Evolutionary conservation across 2,113 vertebrate genomes (phyloP).

Genomic region (Octodon degus): DNA sequence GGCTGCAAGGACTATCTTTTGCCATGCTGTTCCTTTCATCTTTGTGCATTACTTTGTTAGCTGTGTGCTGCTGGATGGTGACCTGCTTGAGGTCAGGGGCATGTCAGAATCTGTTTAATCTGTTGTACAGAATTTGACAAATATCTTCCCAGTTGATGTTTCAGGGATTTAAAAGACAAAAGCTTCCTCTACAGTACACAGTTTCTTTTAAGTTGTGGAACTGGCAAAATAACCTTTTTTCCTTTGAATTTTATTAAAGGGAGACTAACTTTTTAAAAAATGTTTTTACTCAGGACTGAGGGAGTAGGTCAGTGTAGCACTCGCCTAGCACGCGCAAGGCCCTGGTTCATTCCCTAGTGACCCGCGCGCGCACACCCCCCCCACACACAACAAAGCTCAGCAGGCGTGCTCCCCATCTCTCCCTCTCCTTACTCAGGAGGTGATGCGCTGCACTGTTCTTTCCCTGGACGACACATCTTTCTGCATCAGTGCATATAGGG

Average conservation of each 20-base stretch:
- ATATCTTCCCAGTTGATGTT: background rate
- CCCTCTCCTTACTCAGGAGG: background rate
- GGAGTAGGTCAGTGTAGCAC: background rate
- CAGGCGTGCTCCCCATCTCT: no score
- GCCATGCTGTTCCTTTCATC: background rate
- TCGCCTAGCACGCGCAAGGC: background rate
- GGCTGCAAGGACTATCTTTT: accelerated
- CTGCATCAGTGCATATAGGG: background rate
- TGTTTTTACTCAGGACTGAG: background rate
- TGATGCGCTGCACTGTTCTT: background rate
- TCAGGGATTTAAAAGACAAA: constrained; percentile 3
- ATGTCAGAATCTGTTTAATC: background rate
- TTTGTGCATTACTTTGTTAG: no score
- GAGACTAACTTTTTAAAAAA: background rate
- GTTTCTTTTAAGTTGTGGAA: constrained; percentile 25
- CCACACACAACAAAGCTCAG: background rate
- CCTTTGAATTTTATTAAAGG: constrained; percentile 30
- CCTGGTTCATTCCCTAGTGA: background rate
- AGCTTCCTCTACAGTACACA: background rate
- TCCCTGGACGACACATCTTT: background rate
- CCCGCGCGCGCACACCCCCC: no score
- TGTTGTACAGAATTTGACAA: background rate
- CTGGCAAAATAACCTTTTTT: background rate
- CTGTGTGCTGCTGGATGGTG: background rate
- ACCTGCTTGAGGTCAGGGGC: background rate